Evolutionary conservation across 2,888 invertebrate genomes (phyloP).

Genomic region (Margaritifera margaritifera): DNA sequence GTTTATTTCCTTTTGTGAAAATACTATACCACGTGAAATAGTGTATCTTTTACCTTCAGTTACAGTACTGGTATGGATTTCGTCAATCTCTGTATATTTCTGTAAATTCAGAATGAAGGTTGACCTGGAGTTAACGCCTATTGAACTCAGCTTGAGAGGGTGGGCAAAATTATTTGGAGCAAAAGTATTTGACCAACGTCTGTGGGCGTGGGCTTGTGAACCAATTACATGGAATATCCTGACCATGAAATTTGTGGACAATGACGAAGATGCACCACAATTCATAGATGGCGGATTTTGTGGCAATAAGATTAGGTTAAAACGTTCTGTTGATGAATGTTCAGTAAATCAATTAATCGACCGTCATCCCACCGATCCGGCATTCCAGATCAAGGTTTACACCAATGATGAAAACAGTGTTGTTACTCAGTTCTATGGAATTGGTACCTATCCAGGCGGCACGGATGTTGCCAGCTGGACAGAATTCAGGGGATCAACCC

Average conservation of each 20-base stretch:
- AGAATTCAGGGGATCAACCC: conserved; percentile 41
- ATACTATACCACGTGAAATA: too few relatives aligned
- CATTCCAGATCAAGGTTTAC: conserved; percentile 43
- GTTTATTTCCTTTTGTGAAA: too few relatives aligned
- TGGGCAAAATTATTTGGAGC: conserved; percentile 9
- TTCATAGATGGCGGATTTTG: conserved; percentile 6
- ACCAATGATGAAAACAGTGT: conserved; percentile 45
- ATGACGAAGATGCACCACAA: conserved; percentile 25
- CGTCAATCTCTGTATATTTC: neutral
- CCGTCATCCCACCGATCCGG: conserved; percentile 37
- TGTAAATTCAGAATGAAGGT: conserved; percentile 11
- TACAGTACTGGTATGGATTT: too few relatives aligned
- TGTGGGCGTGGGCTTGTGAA: neutral
- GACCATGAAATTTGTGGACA: conserved; percentile 9
- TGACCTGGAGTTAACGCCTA: conserved; percentile 19
- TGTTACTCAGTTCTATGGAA: conserved; percentile 42
- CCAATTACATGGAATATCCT: conserved; percentile 37
- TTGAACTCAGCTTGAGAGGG: conserved; percentile 12
- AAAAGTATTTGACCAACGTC: neutral
- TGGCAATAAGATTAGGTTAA: conserved; percentile 7
- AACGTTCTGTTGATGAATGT: conserved; percentile 30
- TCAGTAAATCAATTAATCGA: conserved; percentile 40
- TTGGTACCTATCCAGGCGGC: conserved; percentile 46
- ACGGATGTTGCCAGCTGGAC: conserved; percentile 44
- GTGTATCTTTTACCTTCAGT: too few relatives aligned